These are phyloP conservation scores for Gorsachius magnificus DNA, from an alignment of 2,797 vertebrate genomes.

Conservation along the genomic window DNA sequence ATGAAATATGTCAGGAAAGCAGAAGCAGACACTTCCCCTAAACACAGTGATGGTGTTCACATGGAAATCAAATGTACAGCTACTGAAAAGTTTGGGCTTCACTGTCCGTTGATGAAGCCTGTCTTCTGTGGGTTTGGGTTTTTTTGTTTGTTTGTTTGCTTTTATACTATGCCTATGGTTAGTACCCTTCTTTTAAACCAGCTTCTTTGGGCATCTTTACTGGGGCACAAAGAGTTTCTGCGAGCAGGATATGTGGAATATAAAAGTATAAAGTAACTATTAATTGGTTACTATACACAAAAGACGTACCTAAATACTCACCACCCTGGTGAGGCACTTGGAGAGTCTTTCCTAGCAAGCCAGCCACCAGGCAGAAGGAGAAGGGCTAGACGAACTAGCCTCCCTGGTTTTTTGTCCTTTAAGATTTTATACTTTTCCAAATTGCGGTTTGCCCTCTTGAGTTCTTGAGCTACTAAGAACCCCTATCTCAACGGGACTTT, in stretches of 20 bases:
- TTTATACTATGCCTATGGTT: background rate
- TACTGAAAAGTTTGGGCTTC: background rate
- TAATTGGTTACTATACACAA: background rate
- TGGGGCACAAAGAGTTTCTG: background rate
- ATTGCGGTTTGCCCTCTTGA: background rate
- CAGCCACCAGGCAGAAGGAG: background rate
- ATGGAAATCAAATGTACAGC: background rate
- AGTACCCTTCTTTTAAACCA: background rate
- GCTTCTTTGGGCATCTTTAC: background rate
- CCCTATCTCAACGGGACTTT: background rate
- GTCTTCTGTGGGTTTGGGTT: background rate
- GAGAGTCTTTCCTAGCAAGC: background rate
- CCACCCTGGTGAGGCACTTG: background rate
- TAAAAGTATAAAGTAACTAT: background rate
- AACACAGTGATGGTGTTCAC: background rate
- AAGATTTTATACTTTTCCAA: background rate
- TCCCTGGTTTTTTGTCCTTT: background rate
- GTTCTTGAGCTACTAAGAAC: background rate
- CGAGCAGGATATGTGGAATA: background rate
- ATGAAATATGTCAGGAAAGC: background rate
- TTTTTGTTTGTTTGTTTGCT: background rate
- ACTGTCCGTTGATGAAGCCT: background rate
- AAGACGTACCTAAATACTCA: background rate
- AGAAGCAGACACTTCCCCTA: background rate
- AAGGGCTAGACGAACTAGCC: background rate